phyloP scores from a whole-genome alignment of 2,888 invertebrate species.

The Hetaerina titia region DNA sequence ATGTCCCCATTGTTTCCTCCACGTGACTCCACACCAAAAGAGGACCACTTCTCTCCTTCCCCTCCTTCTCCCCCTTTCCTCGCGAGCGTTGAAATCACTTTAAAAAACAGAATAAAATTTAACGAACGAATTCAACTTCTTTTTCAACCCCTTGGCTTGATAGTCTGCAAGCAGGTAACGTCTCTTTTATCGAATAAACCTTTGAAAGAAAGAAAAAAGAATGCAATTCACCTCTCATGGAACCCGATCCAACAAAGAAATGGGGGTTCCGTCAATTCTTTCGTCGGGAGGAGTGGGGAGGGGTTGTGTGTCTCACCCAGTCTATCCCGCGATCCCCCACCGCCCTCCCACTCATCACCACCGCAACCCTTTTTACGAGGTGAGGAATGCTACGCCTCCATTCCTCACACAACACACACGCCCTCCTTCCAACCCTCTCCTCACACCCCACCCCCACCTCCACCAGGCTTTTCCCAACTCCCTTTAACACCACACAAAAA shows the following conservation, averaged over 20 bases:
- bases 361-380: background rate
- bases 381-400: background rate
- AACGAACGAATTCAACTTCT: background rate
- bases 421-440: too few relatives aligned
- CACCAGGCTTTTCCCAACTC: too few relatives aligned
- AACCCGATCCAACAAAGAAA: background rate
- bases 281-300: background rate
- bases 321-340: too few relatives aligned
- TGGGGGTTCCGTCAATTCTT: background rate
- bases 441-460: too few relatives aligned
- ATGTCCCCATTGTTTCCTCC: background rate
- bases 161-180: background rate
- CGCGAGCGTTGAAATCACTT: background rate
- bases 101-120: background rate
- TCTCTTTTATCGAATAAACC: background rate
- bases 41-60: background rate
- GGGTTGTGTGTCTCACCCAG: too few relatives aligned
- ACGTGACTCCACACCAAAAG: background rate
- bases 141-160: background rate
- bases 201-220: background rate
- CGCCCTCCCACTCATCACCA: too few relatives aligned
- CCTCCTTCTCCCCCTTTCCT: background rate
- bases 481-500: too few relatives aligned
- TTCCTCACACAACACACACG: too few relatives aligned
- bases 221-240: background rate